Evolutionary conservation across 2,888 invertebrate genomes (phyloP).

Genomic region (Acleris laterana): DNA sequence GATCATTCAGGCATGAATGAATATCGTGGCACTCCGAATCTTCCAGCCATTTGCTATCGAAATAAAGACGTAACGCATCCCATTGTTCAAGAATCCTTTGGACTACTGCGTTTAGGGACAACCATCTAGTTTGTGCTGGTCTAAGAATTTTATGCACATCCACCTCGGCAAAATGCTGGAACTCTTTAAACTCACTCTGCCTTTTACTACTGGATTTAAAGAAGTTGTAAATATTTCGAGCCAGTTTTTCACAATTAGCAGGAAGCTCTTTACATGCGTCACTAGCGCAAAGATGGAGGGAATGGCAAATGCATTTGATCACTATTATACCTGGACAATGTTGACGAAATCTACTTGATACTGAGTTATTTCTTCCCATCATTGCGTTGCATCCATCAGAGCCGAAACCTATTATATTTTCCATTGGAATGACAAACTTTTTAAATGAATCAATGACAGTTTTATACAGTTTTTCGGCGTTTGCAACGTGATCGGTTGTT

Average conservation of each 20-base stretch:
- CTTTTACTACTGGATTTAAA: slow-evolving; percentile 15
- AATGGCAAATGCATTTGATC: slow-evolving; percentile 1
- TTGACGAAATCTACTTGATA: slow-evolving; percentile 7
- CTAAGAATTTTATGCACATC: slow-evolving; percentile 28
- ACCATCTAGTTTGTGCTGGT: slow-evolving; percentile 28
- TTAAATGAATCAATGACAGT: background rate
- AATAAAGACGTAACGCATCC: slow-evolving; percentile 18
- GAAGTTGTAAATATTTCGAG: background rate
- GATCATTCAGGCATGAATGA: slow-evolving; percentile 20
- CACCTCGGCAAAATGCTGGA: slow-evolving; percentile 22
- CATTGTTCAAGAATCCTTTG: slow-evolving; percentile 4
- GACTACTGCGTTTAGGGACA: slow-evolving; percentile 4
- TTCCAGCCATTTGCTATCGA: slow-evolving; percentile 6
- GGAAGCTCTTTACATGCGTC: background rate
- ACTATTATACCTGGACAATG: background rate
- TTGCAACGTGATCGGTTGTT: slow-evolving; percentile 1
- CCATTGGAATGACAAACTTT: background rate
- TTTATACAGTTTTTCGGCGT: slow-evolving; percentile 1
- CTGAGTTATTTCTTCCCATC: slow-evolving; percentile 5
- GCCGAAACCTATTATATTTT: slow-evolving; percentile 19
- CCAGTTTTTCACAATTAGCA: slow-evolving; percentile 1
- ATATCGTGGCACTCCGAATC: no score
- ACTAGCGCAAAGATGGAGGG: background rate
- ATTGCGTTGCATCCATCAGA: background rate
- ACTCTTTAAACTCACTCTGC: slow-evolving; percentile 17